phyloP scores from a whole-genome alignment of 2,888 invertebrate genomes.

The Eupeodes latifasciatus region DNA sequence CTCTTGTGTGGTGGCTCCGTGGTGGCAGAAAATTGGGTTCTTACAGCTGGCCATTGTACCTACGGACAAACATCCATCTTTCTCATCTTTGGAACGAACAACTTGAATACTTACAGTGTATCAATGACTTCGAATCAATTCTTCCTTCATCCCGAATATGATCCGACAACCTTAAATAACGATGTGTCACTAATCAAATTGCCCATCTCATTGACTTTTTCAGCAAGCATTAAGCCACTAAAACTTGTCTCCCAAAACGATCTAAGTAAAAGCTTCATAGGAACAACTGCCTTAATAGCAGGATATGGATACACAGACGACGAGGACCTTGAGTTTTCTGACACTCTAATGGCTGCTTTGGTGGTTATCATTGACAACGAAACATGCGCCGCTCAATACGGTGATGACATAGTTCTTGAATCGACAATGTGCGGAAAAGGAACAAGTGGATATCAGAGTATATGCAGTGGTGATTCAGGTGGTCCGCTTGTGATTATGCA shows the following conservation, averaged over 20 bases:
- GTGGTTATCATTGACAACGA: conserved; percentile 80
- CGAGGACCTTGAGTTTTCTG: conserved; percentile 80
- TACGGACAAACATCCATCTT: conserved; percentile 78
- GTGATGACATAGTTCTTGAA: conserved; percentile 76
- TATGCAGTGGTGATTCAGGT: conserved; percentile 83
- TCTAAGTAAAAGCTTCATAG: conserved; percentile 78
- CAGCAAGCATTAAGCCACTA: conserved; percentile 79
- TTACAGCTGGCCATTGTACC: conserved; percentile 82
- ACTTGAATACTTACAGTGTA: conserved; percentile 77
- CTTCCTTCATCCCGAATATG: conserved; percentile 80
- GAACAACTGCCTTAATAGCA: conserved; percentile 78
- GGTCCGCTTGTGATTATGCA: conserved; percentile 79
- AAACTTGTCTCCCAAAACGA: conserved; percentile 77
- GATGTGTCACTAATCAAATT: conserved; percentile 81
- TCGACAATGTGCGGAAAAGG: conserved; percentile 81
- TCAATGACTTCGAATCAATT: conserved; percentile 80
- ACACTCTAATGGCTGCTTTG: conserved; percentile 78
- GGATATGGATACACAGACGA: conserved; percentile 81
- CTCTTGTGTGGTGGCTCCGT: conserved; percentile 82
- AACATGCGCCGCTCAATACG: conserved; percentile 78
- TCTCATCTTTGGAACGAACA: conserved; percentile 80
- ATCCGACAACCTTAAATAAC: conserved; percentile 79
- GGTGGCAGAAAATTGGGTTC: conserved; percentile 80
- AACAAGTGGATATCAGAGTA: conserved; percentile 79
- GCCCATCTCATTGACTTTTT: conserved; percentile 78